A percentile compares a stretch with the other conserved stretches of the same genome.
Conservation (phyloP, 2,888 invertebrate species). For the Erebia epiphron region DNA sequence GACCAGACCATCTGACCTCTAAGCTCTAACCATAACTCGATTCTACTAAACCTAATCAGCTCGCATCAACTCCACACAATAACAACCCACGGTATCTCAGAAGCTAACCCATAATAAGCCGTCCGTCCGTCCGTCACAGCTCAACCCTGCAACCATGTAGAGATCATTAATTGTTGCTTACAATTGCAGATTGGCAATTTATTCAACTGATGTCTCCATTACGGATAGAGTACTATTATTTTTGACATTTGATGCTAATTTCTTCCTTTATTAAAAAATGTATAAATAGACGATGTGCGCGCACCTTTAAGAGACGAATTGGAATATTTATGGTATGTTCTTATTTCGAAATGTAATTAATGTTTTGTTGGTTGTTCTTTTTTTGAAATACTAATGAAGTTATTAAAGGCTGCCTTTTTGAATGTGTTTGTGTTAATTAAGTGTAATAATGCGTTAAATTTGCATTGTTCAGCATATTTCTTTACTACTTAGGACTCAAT, state of each 20-base stretch:
- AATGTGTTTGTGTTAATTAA: neutral
- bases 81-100: conserved; percentile 24
- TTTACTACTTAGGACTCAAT: neutral
- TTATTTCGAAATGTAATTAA: conserved; percentile 15
- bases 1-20: neutral
- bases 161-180: conserved; percentile 69
- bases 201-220: conserved; percentile 60
- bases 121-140: conserved; percentile 67
- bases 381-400: conserved; percentile 17
- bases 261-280: conserved; percentile 25
- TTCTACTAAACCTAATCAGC: conserved; percentile 9
- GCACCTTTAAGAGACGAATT: conserved; percentile 24
- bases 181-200: conserved; percentile 73
- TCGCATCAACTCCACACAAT: conserved; percentile 26
- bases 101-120: conserved; percentile 44
- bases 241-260: conserved; percentile 48
- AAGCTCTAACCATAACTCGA: conserved; percentile 1
- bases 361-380: conserved; percentile 10
- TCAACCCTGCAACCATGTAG: conserved; percentile 54
- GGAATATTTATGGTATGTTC: conserved; percentile 17
- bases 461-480: neutral
- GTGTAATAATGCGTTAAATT: conserved; percentile 14
- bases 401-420: conserved; percentile 1
- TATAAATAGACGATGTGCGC: conserved; percentile 22
- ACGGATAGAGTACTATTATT: conserved; percentile 58